Base-by-base conservation (phyloP, 2,888 invertebrate genomes). In the Ichneumoninae sp. region DNA sequence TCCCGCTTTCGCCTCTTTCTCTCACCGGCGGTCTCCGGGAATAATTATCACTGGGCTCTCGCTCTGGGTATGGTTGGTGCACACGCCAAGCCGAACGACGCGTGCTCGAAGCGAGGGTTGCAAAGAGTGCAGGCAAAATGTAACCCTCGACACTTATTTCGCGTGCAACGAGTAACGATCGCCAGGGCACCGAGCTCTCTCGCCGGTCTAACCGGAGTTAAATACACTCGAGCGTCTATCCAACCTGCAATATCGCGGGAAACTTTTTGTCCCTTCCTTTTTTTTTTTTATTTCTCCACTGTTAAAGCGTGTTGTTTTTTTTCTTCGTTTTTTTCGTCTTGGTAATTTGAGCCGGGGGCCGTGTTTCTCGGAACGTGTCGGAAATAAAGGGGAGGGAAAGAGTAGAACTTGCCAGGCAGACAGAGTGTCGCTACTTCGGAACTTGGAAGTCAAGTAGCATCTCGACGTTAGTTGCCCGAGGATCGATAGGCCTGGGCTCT, bases 131-230 rank as follows among this genome's bases (percentile, higher is more conserved):
- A 78, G 73, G 81, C 81, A 71, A 70, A 81, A 77, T 73, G 54
- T 81, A 74, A 84, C 77, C 57, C 77, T 81, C 77, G 77, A 73
- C 83, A 77, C 73, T 81, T 74, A 78, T 84, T 84, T 84, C 81
- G 84, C 84, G 81, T 81, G 84, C 81, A 78, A 81, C 69, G 84
- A 84, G 81, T 84, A 84, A 84, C 84, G 84, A 84, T 84, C 84
- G 84, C 70, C 30, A 50, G 78, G 77, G 54, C 40, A 19, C 75
- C 40, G n/a, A 44, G 74, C 60, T 57, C 57, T 54, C 54, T 57
- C 26, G 57, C 26, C 57, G 26, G 57, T 63, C 16, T 63, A 63
- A 26, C 63, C 33, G 63, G 78, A 60, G 52, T 83, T 83, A 74
- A 83, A 79, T 79, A 75, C 70, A 79, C 79, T 78, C 44, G 22